A percentile compares a stretch with the other conserved stretches of the same genome.
Conservation (phyloP, 2,797 vertebrate species). For the Rachycentron canadum region DNA sequence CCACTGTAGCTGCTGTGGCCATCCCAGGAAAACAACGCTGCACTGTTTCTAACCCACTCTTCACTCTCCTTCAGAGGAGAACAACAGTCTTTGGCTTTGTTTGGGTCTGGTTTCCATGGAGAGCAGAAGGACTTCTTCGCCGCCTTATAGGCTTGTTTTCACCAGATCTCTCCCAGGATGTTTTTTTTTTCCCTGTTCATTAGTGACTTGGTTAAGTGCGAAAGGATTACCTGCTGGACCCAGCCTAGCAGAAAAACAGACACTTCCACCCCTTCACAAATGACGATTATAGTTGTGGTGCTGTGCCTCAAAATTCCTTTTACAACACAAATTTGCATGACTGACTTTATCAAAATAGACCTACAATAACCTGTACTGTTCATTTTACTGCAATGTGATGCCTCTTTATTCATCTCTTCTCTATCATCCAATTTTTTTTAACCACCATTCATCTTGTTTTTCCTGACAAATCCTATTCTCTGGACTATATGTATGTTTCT, state of each 20-base stretch:
- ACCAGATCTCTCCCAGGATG: background rate
- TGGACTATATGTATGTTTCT: background rate
- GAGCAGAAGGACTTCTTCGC: conserved; percentile 32
- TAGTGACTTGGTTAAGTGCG: conserved; percentile 46
- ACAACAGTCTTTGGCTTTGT: conserved; percentile 55
- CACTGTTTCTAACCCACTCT: conserved; percentile 39
- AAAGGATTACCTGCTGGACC: conserved; percentile 23
- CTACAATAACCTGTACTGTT: background rate
- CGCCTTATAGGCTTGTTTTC: conserved; percentile 19
- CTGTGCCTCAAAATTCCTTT: background rate
- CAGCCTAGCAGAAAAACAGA: conserved; percentile 9
- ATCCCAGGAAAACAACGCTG: conserved; percentile 33
- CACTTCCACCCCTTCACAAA: background rate
- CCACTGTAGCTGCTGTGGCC: conserved; percentile 27
- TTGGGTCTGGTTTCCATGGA: conserved; percentile 47
- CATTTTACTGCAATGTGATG: background rate
- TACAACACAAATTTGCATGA: background rate
- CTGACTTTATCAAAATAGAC: background rate
- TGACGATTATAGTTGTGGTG: background rate
- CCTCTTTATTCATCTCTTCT: too few species aligned
- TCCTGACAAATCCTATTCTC: conserved; percentile 6
- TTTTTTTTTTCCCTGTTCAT: conserved; percentile 25
- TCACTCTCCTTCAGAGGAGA: conserved; percentile 36
- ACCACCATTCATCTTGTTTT: background rate
- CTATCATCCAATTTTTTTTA: background rate